Conservation (phyloP, 2,113 vertebrate species). For the Podarcis raffonei region DNA sequence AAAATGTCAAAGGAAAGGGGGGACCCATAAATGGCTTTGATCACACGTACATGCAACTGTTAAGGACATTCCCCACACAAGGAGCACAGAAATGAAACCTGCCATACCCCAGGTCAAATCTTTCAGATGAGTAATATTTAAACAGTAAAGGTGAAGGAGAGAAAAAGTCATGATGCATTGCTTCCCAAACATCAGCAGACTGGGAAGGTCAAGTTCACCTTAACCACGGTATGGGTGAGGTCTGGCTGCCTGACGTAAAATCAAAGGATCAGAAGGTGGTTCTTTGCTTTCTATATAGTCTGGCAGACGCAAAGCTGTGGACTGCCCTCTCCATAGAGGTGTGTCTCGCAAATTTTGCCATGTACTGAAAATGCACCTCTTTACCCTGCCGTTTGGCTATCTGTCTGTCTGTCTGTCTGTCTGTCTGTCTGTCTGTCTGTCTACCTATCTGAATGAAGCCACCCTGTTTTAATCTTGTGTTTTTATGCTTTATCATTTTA, state of each 20-base stretch:
- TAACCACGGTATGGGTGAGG: background rate
- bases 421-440: no score
- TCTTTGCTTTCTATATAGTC: background rate
- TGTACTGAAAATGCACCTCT: no score
- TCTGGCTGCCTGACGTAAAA: constrained; percentile 31
- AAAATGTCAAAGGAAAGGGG: background rate
- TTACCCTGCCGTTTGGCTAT: no score
- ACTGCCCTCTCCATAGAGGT: no score
- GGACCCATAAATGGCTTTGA: background rate
- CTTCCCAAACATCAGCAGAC: background rate
- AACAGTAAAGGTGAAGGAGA: background rate
- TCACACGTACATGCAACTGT: constrained; percentile 43
- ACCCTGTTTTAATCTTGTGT: no score
- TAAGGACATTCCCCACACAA: constrained; percentile 33
- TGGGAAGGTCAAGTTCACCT: background rate
- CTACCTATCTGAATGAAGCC: no score
- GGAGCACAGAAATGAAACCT: constrained; percentile 25
- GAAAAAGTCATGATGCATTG: background rate
- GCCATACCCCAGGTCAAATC: constrained; percentile 22
- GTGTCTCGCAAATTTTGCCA: background rate
- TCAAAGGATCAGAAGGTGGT: background rate
- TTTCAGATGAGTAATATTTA: background rate
- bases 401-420: no score
- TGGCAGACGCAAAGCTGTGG: no score
- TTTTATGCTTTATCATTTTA: no score